Base-by-base conservation (phyloP, 2,113 vertebrate genomes). In the Pantherophis guttatus region DNA sequence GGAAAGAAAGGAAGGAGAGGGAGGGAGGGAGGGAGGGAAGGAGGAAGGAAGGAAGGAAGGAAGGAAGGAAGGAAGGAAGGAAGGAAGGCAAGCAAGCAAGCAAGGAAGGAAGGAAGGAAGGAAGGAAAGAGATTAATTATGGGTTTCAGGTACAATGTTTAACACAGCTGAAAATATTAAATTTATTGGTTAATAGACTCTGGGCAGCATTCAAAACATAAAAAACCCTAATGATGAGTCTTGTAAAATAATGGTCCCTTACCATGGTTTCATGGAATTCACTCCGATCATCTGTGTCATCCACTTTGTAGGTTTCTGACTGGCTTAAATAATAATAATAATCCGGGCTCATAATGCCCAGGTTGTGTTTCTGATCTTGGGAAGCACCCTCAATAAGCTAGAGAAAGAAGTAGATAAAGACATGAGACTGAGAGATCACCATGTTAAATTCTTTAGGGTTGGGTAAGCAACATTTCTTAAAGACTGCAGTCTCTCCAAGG, bases 251-350 rank as follows among this genome's bases (percentile, higher is more conserved):
- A 81, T 0, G 8, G 11, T 6, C 15, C 10, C 95, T 44, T 97
- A 99, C 99, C 98, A 99, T 97, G 5, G 99, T 99, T 95, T 99
- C 99, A 0, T 96, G 97, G 96, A 99, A 99, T 88, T 99, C 99
- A 0, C 97, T 98, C 93, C 95, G 97, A 95, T 99, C 99, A 0
- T 99, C 98, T 0, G 99, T 99, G 81, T 98, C 99, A 1, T 99
- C 99, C 95, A 99, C 99, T 94, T 99, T 98, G 95, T 99, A 99
- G 0, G 99, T 99, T 92, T 98, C 98, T 0, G 99, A 99, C 96
- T 99, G 99, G 97, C 98, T 99, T 96, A 99, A 98, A 97, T 99
- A 99, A 97, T 97, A 98, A 92, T 99, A 99, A 96, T 99, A 99
- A 92, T 99, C 99, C 0, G 98, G 98, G 6, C 97, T 99, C 98